Evolutionary conservation across 2,888 invertebrate genomes (phyloP), one percentile per base, ranked within the genome.

Genomic region (Anaspis maculata): DNA sequence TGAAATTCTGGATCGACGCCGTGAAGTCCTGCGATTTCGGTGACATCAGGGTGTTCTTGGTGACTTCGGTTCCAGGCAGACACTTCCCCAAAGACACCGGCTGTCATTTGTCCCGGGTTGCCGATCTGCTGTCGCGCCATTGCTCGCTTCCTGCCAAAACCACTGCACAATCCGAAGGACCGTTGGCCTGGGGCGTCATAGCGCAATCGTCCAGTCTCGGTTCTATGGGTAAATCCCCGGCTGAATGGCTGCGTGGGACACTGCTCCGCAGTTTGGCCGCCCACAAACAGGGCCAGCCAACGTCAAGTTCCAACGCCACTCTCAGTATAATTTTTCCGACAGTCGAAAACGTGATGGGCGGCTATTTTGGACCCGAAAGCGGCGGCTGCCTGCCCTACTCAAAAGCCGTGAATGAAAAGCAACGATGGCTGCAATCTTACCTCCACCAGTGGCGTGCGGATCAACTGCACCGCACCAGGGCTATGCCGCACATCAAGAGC

Each of bases 401-500:
- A 1, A 62, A 16, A 74, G 45, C 72, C 13, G 77, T 75, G 0
- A 86, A 92, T 54, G 70, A 73, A 10, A 94, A 89, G 53, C 96
- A 97, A 55, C 64, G 69, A 0, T 96, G 92, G 89, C 69, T 96
- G 0, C 76, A 75, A 33, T 64, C 72, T 1, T 82, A 77, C 57
- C 63, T 95, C 29, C 77, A 83, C 56, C 82, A 86, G 49, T 97
- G 97, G 97, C 79, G 77, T 52, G 80, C 88, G 0, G 76, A 76
- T 2, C 61, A 67, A 0, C 72, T 77, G 0, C 64, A 73, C 9
- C 72, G 97, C n/a, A 77, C 81, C 27, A 66, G 74, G 34, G 92
- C 94, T 0, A 87, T 92, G 79, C 98, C 98, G 0, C 97, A 98
- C 57, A 89, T 96, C 22, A 98, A 98, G 64, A 79, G 83, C 0